Conservation (phyloP, 2,888 invertebrate species). For the Rhopalosiphum nymphaeae region DNA sequence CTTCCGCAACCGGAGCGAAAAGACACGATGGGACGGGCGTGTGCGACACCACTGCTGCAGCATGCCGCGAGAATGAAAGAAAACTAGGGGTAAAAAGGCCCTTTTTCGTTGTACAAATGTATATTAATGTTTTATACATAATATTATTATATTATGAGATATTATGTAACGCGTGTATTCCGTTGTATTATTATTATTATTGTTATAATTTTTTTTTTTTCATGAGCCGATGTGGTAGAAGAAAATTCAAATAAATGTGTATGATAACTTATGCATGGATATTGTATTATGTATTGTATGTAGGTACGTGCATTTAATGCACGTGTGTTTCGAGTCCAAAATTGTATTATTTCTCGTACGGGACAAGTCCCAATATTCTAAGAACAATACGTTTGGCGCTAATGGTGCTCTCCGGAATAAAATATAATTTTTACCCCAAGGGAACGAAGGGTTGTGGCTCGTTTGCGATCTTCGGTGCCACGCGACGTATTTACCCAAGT, state of each 20-base stretch:
- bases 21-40: neutral
- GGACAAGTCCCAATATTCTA: neutral
- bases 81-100: neutral
- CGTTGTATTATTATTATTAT: neutral
- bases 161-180: neutral
- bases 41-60: neutral
- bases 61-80: neutral
- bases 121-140: conserved; percentile 44
- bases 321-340: neutral
- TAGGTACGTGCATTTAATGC: neutral
- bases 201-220: neutral
- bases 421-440: conserved; percentile 17
- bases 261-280: neutral
- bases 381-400: neutral
- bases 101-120: conserved; percentile 34
- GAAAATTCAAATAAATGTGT: neutral
- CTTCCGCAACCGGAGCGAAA: neutral
- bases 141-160: conserved; percentile 22
- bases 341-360: neutral
- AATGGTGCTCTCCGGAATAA: conserved; percentile 56
- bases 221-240: neutral
- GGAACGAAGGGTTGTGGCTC: conserved; percentile 24
- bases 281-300: neutral
- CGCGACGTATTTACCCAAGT: neutral
- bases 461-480: conserved; percentile 26